Evolutionary conservation across 2,113 vertebrate genomes (phyloP).

Genomic region (Nymphicus hollandicus): DNA sequence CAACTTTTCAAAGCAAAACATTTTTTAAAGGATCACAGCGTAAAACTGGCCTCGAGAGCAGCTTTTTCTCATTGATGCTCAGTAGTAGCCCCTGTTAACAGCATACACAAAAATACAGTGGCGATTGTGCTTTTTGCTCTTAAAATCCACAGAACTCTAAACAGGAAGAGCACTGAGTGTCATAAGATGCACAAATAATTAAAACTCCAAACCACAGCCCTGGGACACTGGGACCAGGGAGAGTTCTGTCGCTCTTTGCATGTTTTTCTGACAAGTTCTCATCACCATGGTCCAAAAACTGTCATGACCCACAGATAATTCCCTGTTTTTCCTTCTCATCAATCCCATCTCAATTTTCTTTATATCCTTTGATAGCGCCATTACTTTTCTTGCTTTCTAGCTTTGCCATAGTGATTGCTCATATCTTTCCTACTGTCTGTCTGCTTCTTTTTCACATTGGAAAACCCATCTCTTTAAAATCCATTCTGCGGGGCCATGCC

Average conservation of each 20-base stretch:
- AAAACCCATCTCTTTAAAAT: conserved; percentile 15
- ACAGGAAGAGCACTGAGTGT: background rate
- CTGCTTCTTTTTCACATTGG: background rate
- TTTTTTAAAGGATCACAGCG: background rate
- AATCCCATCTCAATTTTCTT: background rate
- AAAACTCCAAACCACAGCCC: background rate
- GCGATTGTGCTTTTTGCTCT: background rate
- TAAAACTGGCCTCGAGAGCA: background rate
- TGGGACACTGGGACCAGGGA: background rate
- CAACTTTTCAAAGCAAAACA: background rate
- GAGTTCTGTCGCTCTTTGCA: background rate
- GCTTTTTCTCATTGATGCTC: background rate
- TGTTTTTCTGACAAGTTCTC: background rate
- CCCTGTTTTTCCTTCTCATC: conserved; percentile 9
- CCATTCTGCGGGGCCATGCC: background rate
- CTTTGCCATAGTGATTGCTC: background rate
- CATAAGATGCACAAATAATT: background rate
- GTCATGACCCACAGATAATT: background rate
- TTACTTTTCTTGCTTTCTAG: conserved; percentile 9
- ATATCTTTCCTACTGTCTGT: background rate
- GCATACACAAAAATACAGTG: background rate
- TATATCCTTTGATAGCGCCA: background rate
- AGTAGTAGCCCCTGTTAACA: background rate
- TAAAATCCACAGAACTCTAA: background rate
- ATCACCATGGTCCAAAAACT: background rate